Conservation (phyloP, 2,888 invertebrate genomes). For the Drosophila histrio region DNA sequence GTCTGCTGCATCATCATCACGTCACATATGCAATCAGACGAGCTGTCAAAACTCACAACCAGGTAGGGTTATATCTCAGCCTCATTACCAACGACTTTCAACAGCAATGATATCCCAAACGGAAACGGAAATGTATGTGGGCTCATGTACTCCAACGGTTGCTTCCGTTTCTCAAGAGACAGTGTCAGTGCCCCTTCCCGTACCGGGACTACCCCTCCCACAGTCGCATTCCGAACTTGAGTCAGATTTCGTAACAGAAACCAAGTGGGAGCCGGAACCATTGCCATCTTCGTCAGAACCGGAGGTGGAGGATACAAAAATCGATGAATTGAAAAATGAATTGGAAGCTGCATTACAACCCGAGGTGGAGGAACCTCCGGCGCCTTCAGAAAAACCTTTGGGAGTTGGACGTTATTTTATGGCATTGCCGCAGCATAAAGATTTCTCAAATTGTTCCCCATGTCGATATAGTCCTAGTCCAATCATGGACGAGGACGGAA, state of each 20-base stretch:
- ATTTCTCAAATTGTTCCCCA: conserved; percentile 70
- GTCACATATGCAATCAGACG: not conserved
- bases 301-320: not conserved
- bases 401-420: conserved; percentile 47
- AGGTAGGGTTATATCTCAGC: conserved; percentile 8
- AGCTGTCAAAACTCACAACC: not conserved
- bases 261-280: not conserved
- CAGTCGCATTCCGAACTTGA: not conserved
- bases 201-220: not conserved
- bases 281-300: not conserved
- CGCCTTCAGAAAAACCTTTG: not conserved
- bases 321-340: not conserved
- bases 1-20: not conserved
- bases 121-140: not conserved
- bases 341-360: not conserved
- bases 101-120: not conserved
- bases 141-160: not conserved
- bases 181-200: not conserved
- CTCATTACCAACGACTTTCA: not conserved
- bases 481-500: conserved; percentile 68
- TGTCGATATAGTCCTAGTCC: conserved; percentile 79
- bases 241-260: not conserved
- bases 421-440: conserved; percentile 77
- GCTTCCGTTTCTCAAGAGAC: not conserved
- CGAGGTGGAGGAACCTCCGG: not conserved